Conservation (phyloP, 35 echinoderm and acorn worm species). For the Stichopus chloronotus region DNA sequence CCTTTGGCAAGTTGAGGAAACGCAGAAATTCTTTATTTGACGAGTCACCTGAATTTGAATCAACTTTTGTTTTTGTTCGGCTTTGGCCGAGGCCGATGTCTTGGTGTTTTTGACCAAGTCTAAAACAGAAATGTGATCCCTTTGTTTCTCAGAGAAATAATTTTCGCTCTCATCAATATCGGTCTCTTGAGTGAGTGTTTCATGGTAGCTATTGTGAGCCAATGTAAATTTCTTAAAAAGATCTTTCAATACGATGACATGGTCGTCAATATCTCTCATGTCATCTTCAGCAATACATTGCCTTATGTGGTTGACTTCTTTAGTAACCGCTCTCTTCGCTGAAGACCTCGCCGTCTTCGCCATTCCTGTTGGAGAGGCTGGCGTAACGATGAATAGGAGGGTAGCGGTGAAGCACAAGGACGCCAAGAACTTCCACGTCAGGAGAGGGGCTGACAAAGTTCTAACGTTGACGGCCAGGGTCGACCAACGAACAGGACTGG, state of each 20-base stretch:
- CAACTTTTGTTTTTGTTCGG: not conserved
- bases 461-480: not conserved
- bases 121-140: not conserved
- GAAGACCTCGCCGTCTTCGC: conserved; percentile 40
- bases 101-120: not conserved
- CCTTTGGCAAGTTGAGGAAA: conserved; percentile 49
- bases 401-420: conserved; percentile 9
- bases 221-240: conserved; percentile 14
- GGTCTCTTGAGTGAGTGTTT: not conserved
- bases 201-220: not conserved
- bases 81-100: not conserved
- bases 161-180: not conserved
- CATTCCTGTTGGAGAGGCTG: not conserved
- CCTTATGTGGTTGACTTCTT: conserved; percentile 41
- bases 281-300: not conserved
- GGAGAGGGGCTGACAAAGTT: not conserved
- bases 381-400: not conserved
- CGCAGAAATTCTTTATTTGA: conserved; percentile 42
- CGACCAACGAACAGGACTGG: not conserved
- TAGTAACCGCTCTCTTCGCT: conserved; percentile 56
- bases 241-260: not conserved
- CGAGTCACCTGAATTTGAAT: not conserved
- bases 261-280: not conserved
- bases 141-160: conserved; percentile 26
- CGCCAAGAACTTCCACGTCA: not conserved